A percentile compares a stretch with the other conserved stretches of the same genome.
Conservation (phyloP, 92 coral and sea anemone species). For the Parazoanthus darwini region DNA sequence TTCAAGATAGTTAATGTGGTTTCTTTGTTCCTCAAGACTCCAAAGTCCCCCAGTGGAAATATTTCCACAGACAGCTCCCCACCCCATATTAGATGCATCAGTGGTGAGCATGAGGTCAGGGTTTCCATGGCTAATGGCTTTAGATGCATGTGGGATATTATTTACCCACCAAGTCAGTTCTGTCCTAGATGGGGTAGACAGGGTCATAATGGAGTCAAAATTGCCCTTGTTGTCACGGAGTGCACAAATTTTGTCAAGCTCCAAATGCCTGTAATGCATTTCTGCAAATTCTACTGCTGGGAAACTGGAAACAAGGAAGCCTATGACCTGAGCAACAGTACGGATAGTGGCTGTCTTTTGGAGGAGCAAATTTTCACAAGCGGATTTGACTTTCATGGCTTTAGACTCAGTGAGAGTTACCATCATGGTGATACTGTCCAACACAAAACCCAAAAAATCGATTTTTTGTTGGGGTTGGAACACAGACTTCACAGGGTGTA, state of each 20-base stretch:
- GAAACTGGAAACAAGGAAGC: background rate
- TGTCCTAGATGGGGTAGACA: conserved; percentile 40
- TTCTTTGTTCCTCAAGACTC: too few relatives aligned
- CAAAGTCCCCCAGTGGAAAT: background rate
- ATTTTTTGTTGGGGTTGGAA: background rate
- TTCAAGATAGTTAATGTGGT: too few relatives aligned
- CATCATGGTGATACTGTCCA: conserved; percentile 34
- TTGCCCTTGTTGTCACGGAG: conserved; percentile 45
- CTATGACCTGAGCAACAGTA: conserved; percentile 35
- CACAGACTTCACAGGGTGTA: too few relatives aligned
- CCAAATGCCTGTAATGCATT: conserved; percentile 16
- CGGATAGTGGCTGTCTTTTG: background rate
- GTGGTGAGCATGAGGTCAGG: conserved; percentile 24
- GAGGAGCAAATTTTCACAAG: conserved; percentile 23
- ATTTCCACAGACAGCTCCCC: conserved; percentile 2
- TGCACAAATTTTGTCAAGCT: conserved; percentile 17
- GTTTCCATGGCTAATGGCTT: conserved; percentile 24
- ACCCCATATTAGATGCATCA: conserved; percentile 26
- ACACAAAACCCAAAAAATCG: background rate
- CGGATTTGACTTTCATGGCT: conserved; percentile 40
- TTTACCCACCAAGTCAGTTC: conserved; percentile 26
- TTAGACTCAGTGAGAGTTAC: conserved; percentile 21
- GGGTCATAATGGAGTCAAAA: conserved; percentile 45
- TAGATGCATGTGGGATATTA: conserved; percentile 5
- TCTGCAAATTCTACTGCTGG: conserved; percentile 38